Evolutionary conservation across 2,888 invertebrate genomes (phyloP).

Genomic region (Hirtodrosophila trivittata): DNA sequence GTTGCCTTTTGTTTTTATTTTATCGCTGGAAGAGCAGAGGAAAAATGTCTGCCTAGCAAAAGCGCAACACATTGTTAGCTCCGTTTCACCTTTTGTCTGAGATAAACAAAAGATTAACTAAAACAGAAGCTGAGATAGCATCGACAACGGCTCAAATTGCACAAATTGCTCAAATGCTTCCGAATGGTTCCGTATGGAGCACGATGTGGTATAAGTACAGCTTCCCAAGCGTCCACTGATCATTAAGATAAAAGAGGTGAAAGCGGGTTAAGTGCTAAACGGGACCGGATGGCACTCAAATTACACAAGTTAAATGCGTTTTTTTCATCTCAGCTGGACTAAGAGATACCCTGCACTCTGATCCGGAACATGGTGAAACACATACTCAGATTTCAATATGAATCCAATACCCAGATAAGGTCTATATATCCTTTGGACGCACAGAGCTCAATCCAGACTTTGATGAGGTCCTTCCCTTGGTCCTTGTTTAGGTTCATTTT

Average conservation of each 20-base stretch:
- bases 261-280: conserved; percentile 33
- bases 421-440: no score
- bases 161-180: not conserved
- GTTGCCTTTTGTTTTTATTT: no score
- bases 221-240: conserved; percentile 18
- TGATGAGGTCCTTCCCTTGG: no score
- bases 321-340: not conserved
- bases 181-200: not conserved
- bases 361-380: not conserved
- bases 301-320: conserved; percentile 32
- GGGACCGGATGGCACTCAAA: conserved; percentile 51
- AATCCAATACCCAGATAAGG: no score
- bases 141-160: conserved; percentile 30
- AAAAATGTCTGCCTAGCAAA: conserved; percentile 31
- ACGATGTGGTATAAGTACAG: conserved; percentile 6
- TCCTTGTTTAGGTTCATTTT: no score
- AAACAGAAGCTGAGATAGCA: conserved; percentile 46
- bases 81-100: not conserved
- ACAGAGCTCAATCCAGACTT: no score
- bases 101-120: conserved; percentile 49
- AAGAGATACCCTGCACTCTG: not conserved
- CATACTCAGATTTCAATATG: no score
- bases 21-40: no score
- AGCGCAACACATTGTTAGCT: conserved; percentile 32
- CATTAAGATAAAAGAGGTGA: conserved; percentile 38